A percentile compares a stretch with the other conserved stretches of the same genome.
These are phyloP conservation scores for Pimpla rufipes DNA, from an alignment of 2,888 invertebrate genomes.

Conservation along the genomic window DNA sequence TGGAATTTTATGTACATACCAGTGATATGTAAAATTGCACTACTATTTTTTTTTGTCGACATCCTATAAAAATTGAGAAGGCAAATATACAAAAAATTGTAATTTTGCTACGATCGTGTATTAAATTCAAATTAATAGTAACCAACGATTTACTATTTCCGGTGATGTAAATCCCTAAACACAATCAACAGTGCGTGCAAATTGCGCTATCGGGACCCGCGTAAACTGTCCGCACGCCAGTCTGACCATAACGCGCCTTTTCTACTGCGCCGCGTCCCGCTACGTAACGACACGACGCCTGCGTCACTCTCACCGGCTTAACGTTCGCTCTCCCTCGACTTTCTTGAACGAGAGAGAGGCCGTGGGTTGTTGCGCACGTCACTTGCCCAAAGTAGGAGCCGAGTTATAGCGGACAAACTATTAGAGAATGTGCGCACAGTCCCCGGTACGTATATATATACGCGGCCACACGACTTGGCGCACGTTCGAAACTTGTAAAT, in stretches of 20 bases:
- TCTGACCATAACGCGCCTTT: slow-evolving; percentile 13
- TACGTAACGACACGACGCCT: not conserved
- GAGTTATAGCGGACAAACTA: slow-evolving; percentile 2
- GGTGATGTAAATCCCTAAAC: too few relatives aligned
- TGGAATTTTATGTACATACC: too few relatives aligned
- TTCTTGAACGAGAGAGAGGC: not conserved
- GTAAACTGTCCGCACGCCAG: not conserved
- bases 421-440: not conserved
- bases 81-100: too few relatives aligned
- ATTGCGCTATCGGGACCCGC: not conserved
- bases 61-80: too few relatives aligned
- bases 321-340: not conserved
- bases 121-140: too few relatives aligned
- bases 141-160: too few relatives aligned
- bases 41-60: too few relatives aligned
- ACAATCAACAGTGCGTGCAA: not conserved
- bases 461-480: slow-evolving; percentile 32
- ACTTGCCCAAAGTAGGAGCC: slow-evolving; percentile 2
- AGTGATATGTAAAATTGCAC: too few relatives aligned
- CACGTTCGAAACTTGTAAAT: slow-evolving; percentile 65
- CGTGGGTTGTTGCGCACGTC: not conserved
- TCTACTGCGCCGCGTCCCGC: not conserved
- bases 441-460: slow-evolving; percentile 23
- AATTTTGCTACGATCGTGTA: too few relatives aligned
- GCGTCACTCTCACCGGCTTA: not conserved